A percentile compares a stretch with the other conserved stretches of the same genome.
Conservation (phyloP, 2,888 invertebrate species). For the Sarcophaga carnaria region DNA sequence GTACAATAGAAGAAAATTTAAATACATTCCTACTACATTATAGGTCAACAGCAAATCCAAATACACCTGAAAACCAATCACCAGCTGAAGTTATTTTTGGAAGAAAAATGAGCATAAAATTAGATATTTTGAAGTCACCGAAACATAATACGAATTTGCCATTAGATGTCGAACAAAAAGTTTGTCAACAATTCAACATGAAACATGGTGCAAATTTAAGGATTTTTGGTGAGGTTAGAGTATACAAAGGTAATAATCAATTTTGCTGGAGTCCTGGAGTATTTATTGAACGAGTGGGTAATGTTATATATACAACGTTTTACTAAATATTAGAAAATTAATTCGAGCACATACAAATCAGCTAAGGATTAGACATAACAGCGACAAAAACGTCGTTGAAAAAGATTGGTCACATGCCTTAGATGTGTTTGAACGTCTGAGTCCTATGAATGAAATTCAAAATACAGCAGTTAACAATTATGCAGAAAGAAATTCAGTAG, state of each 20-base stretch:
- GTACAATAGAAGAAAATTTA: too few relatives aligned
- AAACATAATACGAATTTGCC: background rate
- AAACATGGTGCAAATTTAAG: constrained; percentile 42
- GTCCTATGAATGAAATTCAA: background rate
- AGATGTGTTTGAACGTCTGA: background rate
- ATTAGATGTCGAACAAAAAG: constrained; percentile 12
- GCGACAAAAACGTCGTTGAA: background rate
- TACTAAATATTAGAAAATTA: constrained; percentile 37
- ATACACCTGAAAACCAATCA: too few relatives aligned
- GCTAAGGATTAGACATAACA: constrained; percentile 30
- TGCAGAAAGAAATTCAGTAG: background rate
- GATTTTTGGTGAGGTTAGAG: constrained; percentile 31
- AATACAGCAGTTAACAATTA: background rate
- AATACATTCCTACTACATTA: too few relatives aligned
- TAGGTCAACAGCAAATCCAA: too few relatives aligned
- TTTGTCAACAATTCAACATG: constrained; percentile 20
- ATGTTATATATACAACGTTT: constrained; percentile 57
- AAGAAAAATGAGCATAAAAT: constrained; percentile 53
- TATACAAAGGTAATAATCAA: constrained; percentile 43
- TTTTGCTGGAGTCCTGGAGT: constrained; percentile 40
- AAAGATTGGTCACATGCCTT: background rate
- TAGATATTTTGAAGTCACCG: constrained; percentile 61
- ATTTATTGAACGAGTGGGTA: constrained; percentile 53
- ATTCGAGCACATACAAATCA: constrained; percentile 56
- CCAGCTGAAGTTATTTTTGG: constrained; percentile 11